A percentile compares a stretch with the other conserved stretches of the same genome.
Conservation (phyloP, 2,113 vertebrate genomes). For the Sturnira hondurensis region DNA sequence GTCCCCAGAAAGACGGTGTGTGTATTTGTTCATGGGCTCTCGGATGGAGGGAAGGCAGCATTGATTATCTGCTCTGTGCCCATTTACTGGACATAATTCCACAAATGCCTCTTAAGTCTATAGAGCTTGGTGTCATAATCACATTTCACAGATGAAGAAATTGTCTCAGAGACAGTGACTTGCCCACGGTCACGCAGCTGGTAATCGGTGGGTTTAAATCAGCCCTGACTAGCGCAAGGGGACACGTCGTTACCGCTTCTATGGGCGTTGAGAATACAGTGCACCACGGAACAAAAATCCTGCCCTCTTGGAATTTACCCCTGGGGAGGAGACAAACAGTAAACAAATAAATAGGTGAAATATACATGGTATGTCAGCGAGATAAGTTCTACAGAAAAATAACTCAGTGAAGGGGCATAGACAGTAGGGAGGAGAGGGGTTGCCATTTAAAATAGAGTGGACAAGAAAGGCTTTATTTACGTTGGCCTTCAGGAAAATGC, state of each 20-base stretch:
- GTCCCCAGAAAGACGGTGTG: neutral
- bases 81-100: neutral
- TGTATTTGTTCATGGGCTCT: neutral
- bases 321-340: neutral
- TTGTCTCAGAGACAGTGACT: neutral
- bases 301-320: neutral
- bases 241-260: neutral
- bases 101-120: neutral
- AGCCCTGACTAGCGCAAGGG: too few relatives aligned
- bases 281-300: neutral
- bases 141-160: neutral
- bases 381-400: neutral
- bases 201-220: neutral
- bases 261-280: neutral
- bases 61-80: neutral
- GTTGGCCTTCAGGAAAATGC: neutral
- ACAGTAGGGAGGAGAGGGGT: too few relatives aligned
- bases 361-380: neutral
- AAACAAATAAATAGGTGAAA: neutral
- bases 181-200: neutral
- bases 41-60: neutral
- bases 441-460: neutral
- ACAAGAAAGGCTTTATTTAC: neutral
- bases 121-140: neutral
- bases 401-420: neutral